Evolutionary conservation across 2,797 vertebrate genomes (phyloP).

Genomic region (Sciurus carolinensis): DNA sequence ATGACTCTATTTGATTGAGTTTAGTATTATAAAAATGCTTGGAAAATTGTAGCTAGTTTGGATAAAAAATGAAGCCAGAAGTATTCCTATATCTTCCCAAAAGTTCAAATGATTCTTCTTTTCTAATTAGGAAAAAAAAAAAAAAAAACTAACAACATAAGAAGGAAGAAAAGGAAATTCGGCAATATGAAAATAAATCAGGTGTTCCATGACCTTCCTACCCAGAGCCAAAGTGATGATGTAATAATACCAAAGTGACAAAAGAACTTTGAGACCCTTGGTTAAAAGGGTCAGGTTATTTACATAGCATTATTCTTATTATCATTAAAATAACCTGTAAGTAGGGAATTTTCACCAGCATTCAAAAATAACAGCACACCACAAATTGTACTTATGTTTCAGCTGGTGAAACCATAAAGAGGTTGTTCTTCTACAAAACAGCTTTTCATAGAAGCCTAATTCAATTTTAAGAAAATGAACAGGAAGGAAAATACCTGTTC

Average conservation of each 20-base stretch:
- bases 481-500: conserved; percentile 68
- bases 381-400: conserved; percentile 69
- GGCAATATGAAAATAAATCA: conserved; percentile 50
- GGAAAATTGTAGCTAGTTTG: conserved; percentile 48
- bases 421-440: conserved; percentile 77
- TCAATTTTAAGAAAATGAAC: conserved; percentile 74
- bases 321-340: conserved; percentile 72
- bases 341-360: conserved; percentile 67
- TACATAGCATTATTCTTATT: conserved; percentile 70
- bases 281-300: conserved; percentile 66
- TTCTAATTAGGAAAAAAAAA: neutral
- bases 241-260: neutral
- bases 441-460: conserved; percentile 74
- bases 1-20: conserved; percentile 34
- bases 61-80: conserved; percentile 62
- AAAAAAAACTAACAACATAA: neutral
- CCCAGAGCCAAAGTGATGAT: neutral
- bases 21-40: conserved; percentile 61
- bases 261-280: conserved; percentile 4
- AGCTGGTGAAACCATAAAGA: conserved; percentile 75
- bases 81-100: conserved; percentile 35
- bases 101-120: conserved; percentile 14
- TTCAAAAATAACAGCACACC: conserved; percentile 59
- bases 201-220: neutral
- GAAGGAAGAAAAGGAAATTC: conserved; percentile 32